Conservation (phyloP, 64 coral and sea anemone genomes). For the Montipora cactus region DNA sequence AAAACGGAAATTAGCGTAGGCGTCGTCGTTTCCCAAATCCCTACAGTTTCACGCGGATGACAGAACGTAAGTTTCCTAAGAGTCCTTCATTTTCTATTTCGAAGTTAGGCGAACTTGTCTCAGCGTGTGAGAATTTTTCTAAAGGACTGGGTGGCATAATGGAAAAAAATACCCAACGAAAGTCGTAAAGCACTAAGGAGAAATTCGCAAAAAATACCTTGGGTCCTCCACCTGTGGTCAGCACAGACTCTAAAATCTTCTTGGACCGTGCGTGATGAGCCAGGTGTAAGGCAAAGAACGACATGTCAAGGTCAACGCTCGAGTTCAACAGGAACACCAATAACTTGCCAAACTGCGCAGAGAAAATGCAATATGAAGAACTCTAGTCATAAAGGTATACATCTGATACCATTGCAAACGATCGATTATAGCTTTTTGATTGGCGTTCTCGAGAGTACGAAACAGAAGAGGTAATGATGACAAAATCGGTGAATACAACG, state of each 20-base stretch:
- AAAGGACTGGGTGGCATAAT: too few species aligned
- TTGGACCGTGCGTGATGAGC: slow-evolving; percentile 71
- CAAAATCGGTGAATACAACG: too few species aligned
- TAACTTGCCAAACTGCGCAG: slow-evolving; percentile 66
- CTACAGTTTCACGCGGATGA: too few species aligned
- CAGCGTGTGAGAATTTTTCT: too few species aligned
- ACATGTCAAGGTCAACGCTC: slow-evolving; percentile 57
- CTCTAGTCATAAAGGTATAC: too few species aligned
- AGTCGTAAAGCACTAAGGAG: background rate
- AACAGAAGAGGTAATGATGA: background rate
- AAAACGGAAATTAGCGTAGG: too few species aligned
- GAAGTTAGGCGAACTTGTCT: too few species aligned
- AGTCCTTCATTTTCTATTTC: too few species aligned
- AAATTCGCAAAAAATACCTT: slow-evolving; percentile 47
- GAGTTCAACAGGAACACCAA: slow-evolving; percentile 83
- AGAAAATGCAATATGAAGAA: background rate
- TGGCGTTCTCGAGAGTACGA: background rate
- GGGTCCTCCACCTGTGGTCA: slow-evolving; percentile 72
- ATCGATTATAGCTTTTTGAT: background rate
- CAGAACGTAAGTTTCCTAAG: too few species aligned
- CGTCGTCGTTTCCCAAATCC: too few species aligned
- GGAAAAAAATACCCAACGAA: too few species aligned
- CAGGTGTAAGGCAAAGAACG: slow-evolving; percentile 70
- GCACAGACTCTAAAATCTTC: slow-evolving; percentile 61
- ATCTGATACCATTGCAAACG: background rate